A percentile compares a stretch with the other conserved stretches of the same genome.
Evolutionary conservation across 1,140 invertebrate species (phyloP).

Genomic region (Leptinotarsa lineolata): DNA sequence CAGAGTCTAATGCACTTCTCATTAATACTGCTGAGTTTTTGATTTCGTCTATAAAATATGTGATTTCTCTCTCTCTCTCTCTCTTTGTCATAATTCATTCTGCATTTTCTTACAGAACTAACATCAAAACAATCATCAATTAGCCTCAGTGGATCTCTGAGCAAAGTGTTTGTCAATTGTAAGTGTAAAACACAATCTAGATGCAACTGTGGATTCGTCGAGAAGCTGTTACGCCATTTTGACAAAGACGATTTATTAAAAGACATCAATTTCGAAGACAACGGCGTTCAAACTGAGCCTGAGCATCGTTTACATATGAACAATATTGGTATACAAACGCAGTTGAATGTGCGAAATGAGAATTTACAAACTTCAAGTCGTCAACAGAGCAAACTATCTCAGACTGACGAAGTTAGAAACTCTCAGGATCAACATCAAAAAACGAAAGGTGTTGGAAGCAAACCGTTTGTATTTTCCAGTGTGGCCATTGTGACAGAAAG

Average conservation of each 20-base stretch:
- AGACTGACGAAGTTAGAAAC: neutral
- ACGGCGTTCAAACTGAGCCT: neutral
- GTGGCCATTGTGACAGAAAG: neutral
- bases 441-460: too few species aligned
- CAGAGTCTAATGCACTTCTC: too few species aligned
- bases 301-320: neutral
- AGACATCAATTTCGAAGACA: neutral
- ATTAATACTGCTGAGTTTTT: too few species aligned
- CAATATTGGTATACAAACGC: neutral
- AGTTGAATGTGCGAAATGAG: slow-evolving; percentile 1
- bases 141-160: slow-evolving; percentile 2
- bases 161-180: slow-evolving; percentile 36
- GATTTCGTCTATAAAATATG: too few species aligned
- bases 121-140: neutral
- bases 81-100: neutral
- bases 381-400: neutral
- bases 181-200: slow-evolving; percentile 28
- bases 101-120: neutral
- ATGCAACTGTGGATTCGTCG: slow-evolving; percentile 36
- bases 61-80: too few species aligned
- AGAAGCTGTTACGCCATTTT: slow-evolving; percentile 32
- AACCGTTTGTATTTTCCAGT: too few species aligned
- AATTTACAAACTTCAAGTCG: slow-evolving; percentile 5
- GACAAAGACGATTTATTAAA: neutral
- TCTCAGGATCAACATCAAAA: too few species aligned